A percentile compares a stretch with the other conserved stretches of the same genome.
Evolutionary conservation across 2,888 invertebrate species (phyloP).

Genomic region (Tetragnatha montana): DNA sequence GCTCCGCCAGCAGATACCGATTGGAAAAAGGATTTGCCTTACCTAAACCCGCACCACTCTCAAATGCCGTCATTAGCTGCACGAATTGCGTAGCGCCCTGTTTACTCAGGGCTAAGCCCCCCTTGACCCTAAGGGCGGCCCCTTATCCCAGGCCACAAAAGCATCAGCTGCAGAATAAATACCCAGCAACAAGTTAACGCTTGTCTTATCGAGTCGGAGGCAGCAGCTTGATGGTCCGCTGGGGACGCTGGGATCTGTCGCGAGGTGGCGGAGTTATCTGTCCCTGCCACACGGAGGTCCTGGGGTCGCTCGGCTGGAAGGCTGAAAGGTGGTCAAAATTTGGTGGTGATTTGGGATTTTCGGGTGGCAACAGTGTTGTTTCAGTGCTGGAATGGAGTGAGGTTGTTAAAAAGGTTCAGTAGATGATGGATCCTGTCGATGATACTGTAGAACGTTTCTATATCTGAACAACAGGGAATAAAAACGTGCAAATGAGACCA

Average conservation of each 20-base stretch:
- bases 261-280: not conserved
- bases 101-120: not conserved
- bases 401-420: no score
- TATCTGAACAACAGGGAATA: no score
- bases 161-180: conserved; percentile 51
- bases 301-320: no score
- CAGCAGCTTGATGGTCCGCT: conserved; percentile 29
- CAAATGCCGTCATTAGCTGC: not conserved
- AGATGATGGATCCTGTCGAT: no score
- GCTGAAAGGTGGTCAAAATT: no score
- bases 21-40: not conserved
- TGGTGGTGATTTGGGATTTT: no score
- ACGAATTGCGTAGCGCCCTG: not conserved
- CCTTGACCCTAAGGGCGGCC: not conserved
- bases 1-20: not conserved
- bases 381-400: no score
- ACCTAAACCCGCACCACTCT: not conserved
- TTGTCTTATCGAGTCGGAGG: conserved; percentile 51
- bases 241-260: conserved; percentile 25
- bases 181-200: conserved; percentile 58
- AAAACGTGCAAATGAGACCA: no score
- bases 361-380: no score
- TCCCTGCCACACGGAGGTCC: no score
- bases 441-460: no score
- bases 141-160: conserved; percentile 21